These are phyloP conservation scores for Drosophila austrosaltans DNA, from an alignment of 2,888 invertebrate species.

Conservation along the genomic window DNA sequence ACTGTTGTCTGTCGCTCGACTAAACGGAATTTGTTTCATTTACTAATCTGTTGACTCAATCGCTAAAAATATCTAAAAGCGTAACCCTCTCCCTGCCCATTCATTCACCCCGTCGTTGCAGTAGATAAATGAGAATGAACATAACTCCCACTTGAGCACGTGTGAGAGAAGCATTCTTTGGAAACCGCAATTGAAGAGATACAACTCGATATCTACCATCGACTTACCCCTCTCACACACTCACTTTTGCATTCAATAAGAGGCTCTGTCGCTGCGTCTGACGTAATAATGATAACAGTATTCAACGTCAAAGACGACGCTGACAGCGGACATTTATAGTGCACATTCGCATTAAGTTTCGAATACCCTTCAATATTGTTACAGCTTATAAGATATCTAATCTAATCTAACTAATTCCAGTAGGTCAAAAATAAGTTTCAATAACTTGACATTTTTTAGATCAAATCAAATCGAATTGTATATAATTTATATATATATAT, in stretches of 20 bases:
- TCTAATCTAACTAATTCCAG: no score
- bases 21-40: slow-evolving; percentile 30
- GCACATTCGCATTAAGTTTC: no score
- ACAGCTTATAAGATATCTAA: neutral
- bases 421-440: no score
- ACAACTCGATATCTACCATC: neutral
- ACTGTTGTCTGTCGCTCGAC: slow-evolving; percentile 26
- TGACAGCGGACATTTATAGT: no score
- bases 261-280: neutral
- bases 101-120: slow-evolving; percentile 20
- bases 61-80: slow-evolving; percentile 38
- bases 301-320: neutral
- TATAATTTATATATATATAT: neutral
- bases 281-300: slow-evolving; percentile 5
- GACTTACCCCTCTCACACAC: neutral
- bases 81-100: slow-evolving; percentile 15
- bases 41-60: slow-evolving; percentile 37
- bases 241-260: neutral
- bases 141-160: slow-evolving; percentile 48
- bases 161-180: slow-evolving; percentile 24
- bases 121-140: neutral
- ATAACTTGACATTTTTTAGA: neutral
- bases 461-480: neutral
- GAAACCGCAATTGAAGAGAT: neutral
- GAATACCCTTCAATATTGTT: neutral